A percentile compares a stretch with the other conserved stretches of the same genome.
These are phyloP conservation scores for Otus scops DNA, from an alignment of 2,797 vertebrate species.

Conservation along the genomic window DNA sequence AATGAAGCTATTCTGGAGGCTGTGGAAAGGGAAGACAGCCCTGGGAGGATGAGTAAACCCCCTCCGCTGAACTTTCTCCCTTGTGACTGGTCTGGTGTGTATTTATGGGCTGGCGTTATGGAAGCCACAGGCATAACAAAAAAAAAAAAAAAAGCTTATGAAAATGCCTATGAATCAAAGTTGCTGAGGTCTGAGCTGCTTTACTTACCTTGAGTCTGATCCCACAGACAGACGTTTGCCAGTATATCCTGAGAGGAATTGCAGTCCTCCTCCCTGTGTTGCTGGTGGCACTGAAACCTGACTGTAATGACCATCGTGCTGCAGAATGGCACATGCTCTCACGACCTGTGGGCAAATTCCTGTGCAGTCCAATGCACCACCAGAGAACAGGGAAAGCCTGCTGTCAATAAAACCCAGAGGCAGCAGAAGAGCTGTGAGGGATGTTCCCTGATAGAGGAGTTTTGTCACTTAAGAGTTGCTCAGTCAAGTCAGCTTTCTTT, in stretches of 20 bases:
- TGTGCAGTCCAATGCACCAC: neutral
- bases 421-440: neutral
- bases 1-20: neutral
- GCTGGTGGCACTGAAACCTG: neutral
- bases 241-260: neutral
- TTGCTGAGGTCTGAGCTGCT: neutral
- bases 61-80: neutral
- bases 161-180: neutral
- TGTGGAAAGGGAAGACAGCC: neutral
- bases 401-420: neutral
- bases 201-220: neutral
- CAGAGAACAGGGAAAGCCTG: neutral
- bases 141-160: neutral
- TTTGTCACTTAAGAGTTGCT: neutral
- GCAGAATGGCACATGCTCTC: neutral
- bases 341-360: neutral
- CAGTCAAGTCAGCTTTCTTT: neutral
- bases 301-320: accelerated
- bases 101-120: neutral
- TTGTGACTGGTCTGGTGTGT: neutral
- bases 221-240: neutral
- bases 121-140: neutral
- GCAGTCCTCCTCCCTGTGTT: neutral
- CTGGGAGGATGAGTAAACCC: neutral
- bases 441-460: neutral